A percentile compares a stretch with the other conserved stretches of the same genome.
phyloP scores from a whole-genome alignment of 2,113 vertebrate genomes.

The Antechinus flavipes region DNA sequence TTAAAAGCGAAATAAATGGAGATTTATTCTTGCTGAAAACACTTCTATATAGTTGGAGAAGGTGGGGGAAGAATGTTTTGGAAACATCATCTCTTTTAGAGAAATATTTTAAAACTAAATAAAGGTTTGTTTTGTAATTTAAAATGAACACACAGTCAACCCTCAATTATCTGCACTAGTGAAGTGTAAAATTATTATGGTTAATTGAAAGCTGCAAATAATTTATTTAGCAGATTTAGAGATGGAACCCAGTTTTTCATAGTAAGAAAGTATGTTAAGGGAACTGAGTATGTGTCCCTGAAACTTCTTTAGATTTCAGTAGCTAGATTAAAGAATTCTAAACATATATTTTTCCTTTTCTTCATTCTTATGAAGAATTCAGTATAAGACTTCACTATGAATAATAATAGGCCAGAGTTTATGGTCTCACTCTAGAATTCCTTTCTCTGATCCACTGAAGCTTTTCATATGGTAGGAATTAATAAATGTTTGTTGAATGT shows the following conservation, averaged over 20 bases:
- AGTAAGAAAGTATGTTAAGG: neutral
- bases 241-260: neutral
- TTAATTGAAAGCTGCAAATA: neutral
- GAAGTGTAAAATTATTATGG: neutral
- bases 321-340: neutral
- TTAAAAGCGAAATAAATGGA: neutral
- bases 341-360: neutral
- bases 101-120: neutral
- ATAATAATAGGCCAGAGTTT: neutral
- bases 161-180: neutral
- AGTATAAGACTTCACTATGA: neutral
- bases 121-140: neutral
- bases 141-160: neutral
- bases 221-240: neutral
- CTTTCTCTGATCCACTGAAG: neutral
- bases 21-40: neutral
- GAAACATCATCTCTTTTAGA: neutral
- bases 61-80: neutral
- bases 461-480: neutral
- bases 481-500: neutral
- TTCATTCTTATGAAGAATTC: neutral
- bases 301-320: neutral
- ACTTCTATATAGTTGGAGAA: neutral
- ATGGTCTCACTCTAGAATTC: neutral
- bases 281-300: neutral